A percentile compares a stretch with the other conserved stretches of the same genome.
Conservation (phyloP, 2,797 vertebrate genomes). For the Mareca strepera region DNA sequence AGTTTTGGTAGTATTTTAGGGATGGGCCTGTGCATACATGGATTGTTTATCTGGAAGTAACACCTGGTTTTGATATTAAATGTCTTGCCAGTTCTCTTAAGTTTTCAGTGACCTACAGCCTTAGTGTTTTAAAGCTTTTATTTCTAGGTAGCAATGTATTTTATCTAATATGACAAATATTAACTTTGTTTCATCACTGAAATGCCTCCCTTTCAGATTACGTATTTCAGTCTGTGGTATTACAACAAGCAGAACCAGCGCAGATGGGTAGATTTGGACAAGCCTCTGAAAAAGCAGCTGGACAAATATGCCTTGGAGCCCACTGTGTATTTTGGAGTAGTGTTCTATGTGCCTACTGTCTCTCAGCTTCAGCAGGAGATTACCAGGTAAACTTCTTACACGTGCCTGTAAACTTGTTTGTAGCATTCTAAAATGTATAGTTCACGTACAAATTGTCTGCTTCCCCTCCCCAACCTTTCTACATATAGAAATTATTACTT, state of each 20-base stretch:
- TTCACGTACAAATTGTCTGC: not conserved
- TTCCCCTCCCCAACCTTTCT: not conserved
- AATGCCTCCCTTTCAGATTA: slow-evolving; percentile 83
- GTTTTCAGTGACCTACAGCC: not conserved
- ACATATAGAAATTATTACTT: not conserved
- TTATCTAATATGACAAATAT: not conserved
- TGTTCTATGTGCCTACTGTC: slow-evolving; percentile 93
- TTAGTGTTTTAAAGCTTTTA: not conserved
- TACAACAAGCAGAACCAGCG: slow-evolving; percentile 98
- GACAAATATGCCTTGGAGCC: slow-evolving; percentile 96
- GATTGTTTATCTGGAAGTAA: not conserved
- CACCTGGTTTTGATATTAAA: not conserved
- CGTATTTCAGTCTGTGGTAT: slow-evolving; percentile 98
- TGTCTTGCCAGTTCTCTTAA: not conserved
- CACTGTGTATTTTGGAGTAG: slow-evolving; percentile 96
- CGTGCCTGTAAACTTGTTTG: not conserved
- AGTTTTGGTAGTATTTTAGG: not conserved
- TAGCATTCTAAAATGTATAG: not conserved
- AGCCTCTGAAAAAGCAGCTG: slow-evolving; percentile 97
- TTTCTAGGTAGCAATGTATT: not conserved
- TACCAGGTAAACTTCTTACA: slow-evolving; percentile 86
- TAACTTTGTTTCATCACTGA: not conserved
- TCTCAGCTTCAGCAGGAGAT: slow-evolving; percentile 96
- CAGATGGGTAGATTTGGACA: slow-evolving; percentile 97
- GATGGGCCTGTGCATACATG: not conserved